Evolutionary conservation across 2,113 vertebrate species (phyloP).

Genomic region (Paratilapia polleni): DNA sequence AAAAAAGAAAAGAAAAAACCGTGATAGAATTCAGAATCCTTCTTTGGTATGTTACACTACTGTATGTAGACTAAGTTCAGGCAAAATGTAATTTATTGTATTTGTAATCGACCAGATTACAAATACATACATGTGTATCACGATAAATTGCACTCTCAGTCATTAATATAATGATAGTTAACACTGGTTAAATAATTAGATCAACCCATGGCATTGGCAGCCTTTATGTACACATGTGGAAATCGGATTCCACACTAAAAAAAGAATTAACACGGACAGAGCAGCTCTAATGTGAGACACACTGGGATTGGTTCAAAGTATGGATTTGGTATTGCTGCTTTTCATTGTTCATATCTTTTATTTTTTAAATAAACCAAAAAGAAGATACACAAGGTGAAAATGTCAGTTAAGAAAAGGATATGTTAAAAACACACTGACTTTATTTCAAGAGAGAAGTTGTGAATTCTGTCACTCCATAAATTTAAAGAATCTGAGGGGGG

Average conservation of each 20-base stretch:
- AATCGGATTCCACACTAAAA: background rate
- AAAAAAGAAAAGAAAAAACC: background rate
- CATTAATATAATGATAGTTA: background rate
- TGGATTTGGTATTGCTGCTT: too few relatives aligned
- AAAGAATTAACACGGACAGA: background rate
- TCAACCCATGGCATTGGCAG: background rate
- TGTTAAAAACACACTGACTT: background rate
- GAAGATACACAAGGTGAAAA: too few relatives aligned
- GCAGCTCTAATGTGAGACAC: background rate
- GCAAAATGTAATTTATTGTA: background rate
- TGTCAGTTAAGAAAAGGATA: too few relatives aligned
- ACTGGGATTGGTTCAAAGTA: too few relatives aligned
- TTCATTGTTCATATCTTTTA: too few relatives aligned
- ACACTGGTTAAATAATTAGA: background rate
- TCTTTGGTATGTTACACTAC: background rate
- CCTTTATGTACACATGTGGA: background rate
- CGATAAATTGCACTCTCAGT: background rate
- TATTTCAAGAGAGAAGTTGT: background rate
- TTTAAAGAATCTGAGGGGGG: background rate
- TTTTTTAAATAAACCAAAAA: too few relatives aligned
- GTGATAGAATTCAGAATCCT: background rate
- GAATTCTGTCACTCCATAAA: background rate
- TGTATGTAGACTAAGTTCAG: background rate
- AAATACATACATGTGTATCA: background rate
- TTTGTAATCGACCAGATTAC: background rate